phyloP scores from a whole-genome alignment of 2,797 vertebrate species.

The Muscicapa striata region DNA sequence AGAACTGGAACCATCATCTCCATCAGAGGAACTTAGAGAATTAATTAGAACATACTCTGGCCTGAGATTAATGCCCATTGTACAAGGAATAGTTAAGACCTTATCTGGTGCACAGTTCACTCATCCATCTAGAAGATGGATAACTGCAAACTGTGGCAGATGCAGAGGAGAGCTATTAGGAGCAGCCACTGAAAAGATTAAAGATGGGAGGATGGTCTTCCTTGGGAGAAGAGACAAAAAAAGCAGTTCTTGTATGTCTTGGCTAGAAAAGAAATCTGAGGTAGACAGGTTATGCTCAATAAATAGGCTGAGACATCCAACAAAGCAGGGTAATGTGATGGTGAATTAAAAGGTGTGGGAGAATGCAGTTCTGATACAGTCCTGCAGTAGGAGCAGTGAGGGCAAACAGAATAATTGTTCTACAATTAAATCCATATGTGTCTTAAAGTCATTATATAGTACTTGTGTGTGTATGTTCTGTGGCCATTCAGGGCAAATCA shows the following conservation, averaged over 20 bases:
- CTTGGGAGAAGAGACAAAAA: background rate
- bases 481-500: background rate
- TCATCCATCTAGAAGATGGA: conserved; percentile 13
- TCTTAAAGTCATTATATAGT: background rate
- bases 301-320: background rate
- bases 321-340: background rate
- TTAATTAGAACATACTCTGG: conserved; percentile 41
- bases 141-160: conserved; percentile 5
- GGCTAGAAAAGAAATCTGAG: background rate
- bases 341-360: background rate
- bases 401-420: background rate
- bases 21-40: background rate
- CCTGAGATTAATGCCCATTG: conserved; percentile 28
- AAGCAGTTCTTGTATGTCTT: background rate
- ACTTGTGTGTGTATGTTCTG: background rate
- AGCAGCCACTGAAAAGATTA: conserved; percentile 10
- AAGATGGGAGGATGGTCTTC: background rate
- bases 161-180: conserved; percentile 19
- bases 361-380: background rate
- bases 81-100: conserved; percentile 7
- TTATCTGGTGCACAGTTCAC: background rate
- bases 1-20: background rate
- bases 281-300: background rate
- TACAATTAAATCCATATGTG: background rate
- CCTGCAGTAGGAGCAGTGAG: background rate